Percentiles rank a stretch among this genome's conserved stretches.
Conservation (phyloP, 2,888 invertebrate genomes). For the Pristionchus fissidentatus region DNA sequence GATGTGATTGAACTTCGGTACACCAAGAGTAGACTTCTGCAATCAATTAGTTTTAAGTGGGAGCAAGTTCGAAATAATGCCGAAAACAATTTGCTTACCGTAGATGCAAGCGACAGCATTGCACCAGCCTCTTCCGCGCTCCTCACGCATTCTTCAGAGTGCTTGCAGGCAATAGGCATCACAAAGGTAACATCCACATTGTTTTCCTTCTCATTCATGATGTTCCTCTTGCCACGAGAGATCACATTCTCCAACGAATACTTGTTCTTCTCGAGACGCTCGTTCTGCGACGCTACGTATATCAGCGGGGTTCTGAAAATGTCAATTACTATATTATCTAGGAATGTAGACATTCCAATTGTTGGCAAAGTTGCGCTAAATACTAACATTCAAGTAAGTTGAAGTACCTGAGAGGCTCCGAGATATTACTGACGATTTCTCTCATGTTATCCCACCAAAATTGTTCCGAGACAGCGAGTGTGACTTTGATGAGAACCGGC, state of each 20-base stretch:
- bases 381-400: too few relatives aligned
- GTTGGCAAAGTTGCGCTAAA: too few relatives aligned
- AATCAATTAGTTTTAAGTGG: neutral
- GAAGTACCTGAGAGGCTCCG: neutral
- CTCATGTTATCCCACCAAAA: neutral
- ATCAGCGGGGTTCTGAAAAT: slow-evolving; percentile 2
- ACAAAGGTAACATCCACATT: neutral
- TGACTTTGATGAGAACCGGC: neutral
- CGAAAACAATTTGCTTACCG: neutral
- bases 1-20: too few relatives aligned
- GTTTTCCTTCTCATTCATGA: neutral
- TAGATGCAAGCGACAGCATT: neutral
- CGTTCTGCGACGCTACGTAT: neutral
- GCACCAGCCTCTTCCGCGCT: too few relatives aligned
- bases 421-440: neutral
- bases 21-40: too few relatives aligned
- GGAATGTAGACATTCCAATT: neutral
- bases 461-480: neutral
- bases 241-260: neutral
- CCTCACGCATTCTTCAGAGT: neutral
- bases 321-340: neutral
- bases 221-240: neutral
- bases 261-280: neutral
- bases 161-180: neutral
- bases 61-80: neutral